Base-by-base conservation (phyloP, 1,140 invertebrate genomes). In the Lepeophtheirus salmonis region DNA sequence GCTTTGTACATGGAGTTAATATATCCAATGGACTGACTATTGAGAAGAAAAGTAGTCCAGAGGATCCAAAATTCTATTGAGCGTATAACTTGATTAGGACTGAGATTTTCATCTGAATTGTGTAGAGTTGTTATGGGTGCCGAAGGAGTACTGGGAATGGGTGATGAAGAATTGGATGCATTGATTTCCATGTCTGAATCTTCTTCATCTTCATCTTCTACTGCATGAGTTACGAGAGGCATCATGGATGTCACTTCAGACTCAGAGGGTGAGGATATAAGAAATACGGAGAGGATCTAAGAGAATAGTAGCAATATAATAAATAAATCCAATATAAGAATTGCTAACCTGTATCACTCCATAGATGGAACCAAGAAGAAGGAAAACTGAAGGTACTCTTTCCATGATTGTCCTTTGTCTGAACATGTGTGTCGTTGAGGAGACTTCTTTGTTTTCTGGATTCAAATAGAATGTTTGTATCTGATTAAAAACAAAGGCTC, bases 1-100 rank as follows among this genome's bases (percentile, higher is more conserved):
- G 73, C 73, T 67, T 76, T 76, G 63, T 74, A 74, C 64, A 75
- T 67, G 14, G 72, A 67, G 50, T 70, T 72, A 41, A 73, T 68
- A 60, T 72, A 71, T 50, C 59, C 51, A 23, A 61, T 50, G 14
- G 51, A 52, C 56, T 65, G 59, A 14, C 58, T 65, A 25, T 51
- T 62, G 6, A 62, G 25, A 17, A 62, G 41, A 52, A 64, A 65
- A 2, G 63, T 64, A 17, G 59, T 49, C 53, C 54, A 65, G 0
- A 65, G 61, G 30, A 50, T 63, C 63, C 52, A 63, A 21, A 55
- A 54, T 25, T 65, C 65, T 53, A 41, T 65, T 14, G 61, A 65
- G 14, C 30, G 18, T 6, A 65, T n/a, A 3, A 65, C 60, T 58
- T 65, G 59, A 14, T 26, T 25, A n/a, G 64, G 64, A 25, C 20